Conservation (phyloP, 2,797 vertebrate genomes). For the Chiroxiphia lanceolata region DNA sequence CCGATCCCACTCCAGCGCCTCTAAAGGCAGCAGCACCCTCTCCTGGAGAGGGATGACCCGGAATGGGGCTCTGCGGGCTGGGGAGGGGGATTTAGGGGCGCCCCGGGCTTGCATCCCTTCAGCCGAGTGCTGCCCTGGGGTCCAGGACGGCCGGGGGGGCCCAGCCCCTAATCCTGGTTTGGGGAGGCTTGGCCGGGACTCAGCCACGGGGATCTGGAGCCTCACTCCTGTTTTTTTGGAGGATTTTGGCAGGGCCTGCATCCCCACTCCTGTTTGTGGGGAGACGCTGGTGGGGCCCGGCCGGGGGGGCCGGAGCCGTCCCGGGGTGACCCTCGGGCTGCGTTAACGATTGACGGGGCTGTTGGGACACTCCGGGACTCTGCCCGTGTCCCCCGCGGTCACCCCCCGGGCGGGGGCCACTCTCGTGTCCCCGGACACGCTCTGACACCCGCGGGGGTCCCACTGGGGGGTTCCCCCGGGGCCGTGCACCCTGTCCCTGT, state of each 20-base stretch:
- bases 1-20: not conserved
- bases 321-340: not conserved
- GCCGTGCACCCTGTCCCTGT: not conserved
- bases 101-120: not conserved
- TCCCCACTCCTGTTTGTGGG: not conserved
- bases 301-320: not conserved
- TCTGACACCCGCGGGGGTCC: not conserved
- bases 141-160: rapidly evolving
- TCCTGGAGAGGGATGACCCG: not conserved
- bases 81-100: not conserved
- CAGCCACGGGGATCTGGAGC: not conserved
- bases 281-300: not conserved
- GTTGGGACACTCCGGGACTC: not conserved
- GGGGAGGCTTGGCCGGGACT: not conserved
- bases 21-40: not conserved
- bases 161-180: not conserved
- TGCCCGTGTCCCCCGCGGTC: not conserved
- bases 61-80: not conserved
- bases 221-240: not conserved
- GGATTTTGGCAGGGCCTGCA: no score
- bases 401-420: not conserved
- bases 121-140: not conserved
- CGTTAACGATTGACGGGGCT: not conserved
- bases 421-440: not conserved
- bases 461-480: not conserved